phyloP scores from a whole-genome alignment of 92 coral and sea anemone species.

The Phenganax marumi region DNA sequence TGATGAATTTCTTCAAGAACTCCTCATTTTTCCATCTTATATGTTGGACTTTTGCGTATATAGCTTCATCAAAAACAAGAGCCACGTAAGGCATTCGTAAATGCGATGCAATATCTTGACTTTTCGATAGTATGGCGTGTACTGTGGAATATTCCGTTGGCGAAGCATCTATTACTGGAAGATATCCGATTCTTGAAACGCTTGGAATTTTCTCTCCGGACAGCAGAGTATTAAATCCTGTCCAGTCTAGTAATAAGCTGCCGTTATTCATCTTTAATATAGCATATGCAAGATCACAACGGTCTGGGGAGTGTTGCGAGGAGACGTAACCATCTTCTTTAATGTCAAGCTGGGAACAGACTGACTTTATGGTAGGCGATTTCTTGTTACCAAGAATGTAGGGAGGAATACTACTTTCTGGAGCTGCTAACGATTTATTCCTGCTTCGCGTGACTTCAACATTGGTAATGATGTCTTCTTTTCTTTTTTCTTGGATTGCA shows the following conservation, averaged over 20 bases:
- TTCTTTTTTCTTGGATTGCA: constrained; percentile 26
- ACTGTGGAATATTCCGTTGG: constrained; percentile 48
- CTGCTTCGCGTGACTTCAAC: constrained; percentile 16
- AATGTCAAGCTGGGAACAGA: neutral
- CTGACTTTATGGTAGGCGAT: constrained; percentile 14
- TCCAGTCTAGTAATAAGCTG: constrained; percentile 42
- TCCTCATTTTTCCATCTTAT: constrained; percentile 45
- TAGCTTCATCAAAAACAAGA: constrained; percentile 37
- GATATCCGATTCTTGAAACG: constrained; percentile 46
- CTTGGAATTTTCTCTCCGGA: constrained; percentile 34
- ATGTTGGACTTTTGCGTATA: constrained; percentile 47
- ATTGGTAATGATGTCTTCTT: constrained; percentile 16
- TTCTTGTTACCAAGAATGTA: constrained; percentile 29
- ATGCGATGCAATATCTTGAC: constrained; percentile 17
- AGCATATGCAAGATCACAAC: constrained; percentile 28
- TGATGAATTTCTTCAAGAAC: constrained; percentile 19
- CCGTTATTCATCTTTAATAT: constrained; percentile 24
- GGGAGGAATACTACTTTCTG: constrained; percentile 7
- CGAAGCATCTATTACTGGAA: constrained; percentile 44
- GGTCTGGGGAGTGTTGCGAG: constrained; percentile 15
- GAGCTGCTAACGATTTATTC: constrained; percentile 7
- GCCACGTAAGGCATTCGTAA: constrained; percentile 8
- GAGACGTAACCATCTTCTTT: constrained; percentile 15
- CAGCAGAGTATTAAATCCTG: constrained; percentile 54
- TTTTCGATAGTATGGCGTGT: constrained; percentile 19